phyloP scores from a whole-genome alignment of 2,797 vertebrate species.

The Aulostomus chinensis region DNA sequence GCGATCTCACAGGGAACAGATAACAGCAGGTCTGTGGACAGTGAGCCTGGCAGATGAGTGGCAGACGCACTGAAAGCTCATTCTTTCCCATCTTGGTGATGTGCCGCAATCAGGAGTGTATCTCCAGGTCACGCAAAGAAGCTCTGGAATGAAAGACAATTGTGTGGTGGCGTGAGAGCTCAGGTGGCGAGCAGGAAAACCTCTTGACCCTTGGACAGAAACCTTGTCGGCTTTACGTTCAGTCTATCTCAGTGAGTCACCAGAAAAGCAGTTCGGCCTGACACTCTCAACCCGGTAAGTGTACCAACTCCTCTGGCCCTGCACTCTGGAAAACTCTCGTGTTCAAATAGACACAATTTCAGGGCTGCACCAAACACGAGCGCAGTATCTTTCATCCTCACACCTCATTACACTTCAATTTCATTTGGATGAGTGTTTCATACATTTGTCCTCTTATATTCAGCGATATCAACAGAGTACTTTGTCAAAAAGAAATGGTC shows the following conservation, averaged over 20 bases:
- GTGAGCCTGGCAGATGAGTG: conserved; percentile 77
- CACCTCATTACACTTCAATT: conserved; percentile 78
- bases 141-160: conserved; percentile 67
- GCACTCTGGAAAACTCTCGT: too few relatives aligned
- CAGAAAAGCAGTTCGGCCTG: too few relatives aligned
- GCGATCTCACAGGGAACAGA: conserved; percentile 68
- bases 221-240: too few relatives aligned
- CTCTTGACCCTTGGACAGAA: too few relatives aligned
- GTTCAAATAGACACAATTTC: too few relatives aligned
- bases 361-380: too few relatives aligned
- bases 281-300: too few relatives aligned
- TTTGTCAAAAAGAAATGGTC: conserved; percentile 70
- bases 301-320: too few relatives aligned
- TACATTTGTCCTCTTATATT: conserved; percentile 56
- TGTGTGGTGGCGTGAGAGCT: conserved; percentile 30
- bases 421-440: conserved; percentile 40
- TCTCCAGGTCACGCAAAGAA: conserved; percentile 72
- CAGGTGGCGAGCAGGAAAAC: conserved; percentile 36
- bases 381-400: conserved; percentile 37
- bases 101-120: conserved; percentile 66
- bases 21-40: conserved; percentile 78
- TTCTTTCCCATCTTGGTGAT: conserved; percentile 68
- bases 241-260: not conserved
- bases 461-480: conserved; percentile 50
- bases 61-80: conserved; percentile 69